A percentile compares a stretch with the other conserved stretches of the same genome.
phyloP scores from a whole-genome alignment of 2,797 vertebrate genomes.

The Apogon talboti region DNA sequence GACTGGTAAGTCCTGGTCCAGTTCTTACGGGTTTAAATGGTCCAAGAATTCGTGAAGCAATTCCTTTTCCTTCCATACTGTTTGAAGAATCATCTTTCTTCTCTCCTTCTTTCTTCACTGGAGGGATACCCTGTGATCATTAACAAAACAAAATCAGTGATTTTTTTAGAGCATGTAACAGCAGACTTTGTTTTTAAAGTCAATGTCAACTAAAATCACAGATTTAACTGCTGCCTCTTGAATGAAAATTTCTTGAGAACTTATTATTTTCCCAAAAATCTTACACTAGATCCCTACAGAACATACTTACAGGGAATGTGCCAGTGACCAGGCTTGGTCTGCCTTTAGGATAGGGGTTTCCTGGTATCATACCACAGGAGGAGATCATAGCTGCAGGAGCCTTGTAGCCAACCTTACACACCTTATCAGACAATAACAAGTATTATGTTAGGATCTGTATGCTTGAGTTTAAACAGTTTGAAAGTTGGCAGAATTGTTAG shows the following conservation, averaged over 20 bases:
- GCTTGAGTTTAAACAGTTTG: neutral
- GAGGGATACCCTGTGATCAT: slow-evolving; percentile 71
- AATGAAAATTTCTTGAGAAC: no score
- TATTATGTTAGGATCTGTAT: neutral
- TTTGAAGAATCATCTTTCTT: slow-evolving; percentile 81
- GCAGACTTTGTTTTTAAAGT: neutral
- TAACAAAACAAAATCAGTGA: slow-evolving; percentile 16
- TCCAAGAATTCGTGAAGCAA: slow-evolving; percentile 93
- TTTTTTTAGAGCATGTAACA: neutral
- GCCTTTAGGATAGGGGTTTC: slow-evolving; percentile 98
- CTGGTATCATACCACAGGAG: slow-evolving; percentile 97
- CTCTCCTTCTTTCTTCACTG: slow-evolving; percentile 92
- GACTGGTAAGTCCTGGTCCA: neutral
- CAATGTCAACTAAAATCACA: neutral
- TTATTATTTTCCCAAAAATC: no score
- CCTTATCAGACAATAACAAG: slow-evolving; percentile 77
- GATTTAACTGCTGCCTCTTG: no score
- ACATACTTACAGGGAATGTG: slow-evolving; percentile 91
- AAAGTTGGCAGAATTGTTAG: neutral
- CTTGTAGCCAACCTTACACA: slow-evolving; percentile 96
- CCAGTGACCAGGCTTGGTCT: slow-evolving; percentile 95
- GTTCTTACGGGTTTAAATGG: slow-evolving; percentile 93
- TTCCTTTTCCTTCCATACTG: slow-evolving; percentile 92
- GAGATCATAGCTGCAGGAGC: slow-evolving; percentile 98
- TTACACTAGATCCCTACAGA: no score